Base-by-base conservation (phyloP, 2,113 vertebrate species). In the Grammomys dolichurus region DNA sequence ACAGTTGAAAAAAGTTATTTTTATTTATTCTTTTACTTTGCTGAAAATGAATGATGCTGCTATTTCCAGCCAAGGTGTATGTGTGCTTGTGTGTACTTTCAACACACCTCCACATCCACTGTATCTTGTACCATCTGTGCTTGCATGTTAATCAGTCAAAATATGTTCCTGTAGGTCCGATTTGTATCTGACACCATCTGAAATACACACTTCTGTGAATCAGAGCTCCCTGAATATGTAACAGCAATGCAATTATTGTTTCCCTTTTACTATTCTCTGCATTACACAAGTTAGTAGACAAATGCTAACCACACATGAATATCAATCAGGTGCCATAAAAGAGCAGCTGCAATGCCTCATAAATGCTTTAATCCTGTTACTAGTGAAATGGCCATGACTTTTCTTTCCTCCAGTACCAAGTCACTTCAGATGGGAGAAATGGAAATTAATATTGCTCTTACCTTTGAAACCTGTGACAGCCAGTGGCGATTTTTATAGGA, bases 341-440 rank as follows among this genome's bases (percentile, higher is more conserved):
- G 99, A 98, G 98, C 98, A 99, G 99, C 99, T 99, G 99, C 98
- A 98, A 98, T 98, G 97, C 98, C 98, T 98, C 98, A 99, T 99
- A 98, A 98, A 98, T 98, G 98, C 98, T 98, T 98, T 99, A 99
- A 99, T 99, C 98, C 98, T 98, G 98, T 99, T 99, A 99, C 98
- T 96, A 84, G 98, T 98, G 98, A 98, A 98, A 98, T 98, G 98
- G 98, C 98, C 97, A 58, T 98, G 98, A 98, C 98, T 98, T 98
- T 98, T 98, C 98, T 97, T 98, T 98, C 98, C 98, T 98, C 97
- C 96, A 96, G 98, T 97, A 95, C 96, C 36, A 85, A 97, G 97
- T 97, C 98, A 97, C 97, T 98, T 98, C 98, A 81, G 96, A 98
- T 97, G 97, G 98, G 92, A 98, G 95, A 98, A 97, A 98, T 98